Conservation (phyloP, 2,797 vertebrate species). For the Cuculus canorus region DNA sequence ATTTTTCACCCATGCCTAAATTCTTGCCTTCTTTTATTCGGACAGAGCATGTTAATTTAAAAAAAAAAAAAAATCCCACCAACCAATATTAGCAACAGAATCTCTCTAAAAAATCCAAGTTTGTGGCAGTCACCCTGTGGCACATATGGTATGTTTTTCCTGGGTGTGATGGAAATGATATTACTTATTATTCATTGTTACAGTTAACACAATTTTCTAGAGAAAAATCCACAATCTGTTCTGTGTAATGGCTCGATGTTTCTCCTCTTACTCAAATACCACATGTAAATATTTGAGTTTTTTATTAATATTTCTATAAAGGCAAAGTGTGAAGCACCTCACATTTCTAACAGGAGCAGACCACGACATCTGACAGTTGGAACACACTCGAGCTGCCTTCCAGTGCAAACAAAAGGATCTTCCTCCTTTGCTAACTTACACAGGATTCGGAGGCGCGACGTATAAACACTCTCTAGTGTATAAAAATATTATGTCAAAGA, state of each 20-base stretch:
- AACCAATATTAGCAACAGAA: not conserved
- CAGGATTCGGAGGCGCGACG: not conserved
- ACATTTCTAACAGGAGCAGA: not conserved
- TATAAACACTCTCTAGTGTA: not conserved
- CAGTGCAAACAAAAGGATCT: constrained; percentile 65
- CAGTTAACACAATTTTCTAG: constrained; percentile 43
- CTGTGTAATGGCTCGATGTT: not conserved
- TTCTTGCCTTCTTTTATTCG: not conserved
- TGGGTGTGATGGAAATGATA: constrained; percentile 34
- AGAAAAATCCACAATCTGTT: constrained; percentile 48
- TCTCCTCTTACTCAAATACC: constrained; percentile 21
- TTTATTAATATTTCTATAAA: constrained; percentile 34
- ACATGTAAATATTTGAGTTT: constrained; percentile 49
- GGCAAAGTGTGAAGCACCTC: not conserved
- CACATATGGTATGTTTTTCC: not conserved
- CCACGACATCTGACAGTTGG: not conserved
- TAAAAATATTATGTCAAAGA: not conserved
- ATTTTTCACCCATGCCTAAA: constrained; percentile 1
- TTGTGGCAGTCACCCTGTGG: not conserved
- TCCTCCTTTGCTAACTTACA: not conserved
- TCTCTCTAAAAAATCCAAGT: constrained; percentile 2
- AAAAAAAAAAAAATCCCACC: not conserved
- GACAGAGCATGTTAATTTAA: not conserved
- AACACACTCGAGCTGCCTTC: constrained; percentile 24
- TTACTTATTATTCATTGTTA: constrained; percentile 43